Base-by-base conservation (phyloP, 1,140 invertebrate genomes). In the Pseudomyrmex sp. region DNA sequence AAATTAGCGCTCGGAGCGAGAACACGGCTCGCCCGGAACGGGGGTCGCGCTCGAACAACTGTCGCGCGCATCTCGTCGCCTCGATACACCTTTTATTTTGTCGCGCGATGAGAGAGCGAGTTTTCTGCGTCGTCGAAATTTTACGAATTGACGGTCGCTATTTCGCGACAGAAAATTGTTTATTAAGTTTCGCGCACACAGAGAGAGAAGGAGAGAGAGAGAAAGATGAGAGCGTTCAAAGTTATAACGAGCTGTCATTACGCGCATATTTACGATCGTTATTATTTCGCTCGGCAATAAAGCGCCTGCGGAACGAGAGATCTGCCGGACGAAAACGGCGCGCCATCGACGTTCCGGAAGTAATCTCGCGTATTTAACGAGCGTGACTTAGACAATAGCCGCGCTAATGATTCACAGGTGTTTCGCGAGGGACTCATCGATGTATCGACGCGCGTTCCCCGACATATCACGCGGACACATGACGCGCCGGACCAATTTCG, bases 321-420 rank as follows among this genome's bases (percentile, higher is more conserved):
- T 44, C 4, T 15, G 65, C 70, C 9, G 23, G 26, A 7, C 26
- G 56, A 58, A 83, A 70, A 68, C 3, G 56, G 48, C 63, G 46
- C 56, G 10, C 62, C 61, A 56, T 66, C 65, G 76, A 74, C 68
- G 69, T 77, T 44, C 20, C 61, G 56, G 86, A 80, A 84, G 56
- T 65, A 76, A 48, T 68, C 26, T 62, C 35, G 50, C 26, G 59
- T 13, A 83, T 54, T 63, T 63, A 73, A 80, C 68, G 56, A 70
- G 79, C 73, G 50, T 76, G 80, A 84, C 69, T 72, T 46, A 35
- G 65, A 73, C 70, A 84, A 75, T 62, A 66, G 69, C 13, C 44
- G 10, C 69, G 65, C 74, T 75, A 86, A 68, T 52, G 65, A 88
- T 86, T 84, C 68, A 15, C 82, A 84, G 66, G 65, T 79, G 77